phyloP scores from a whole-genome alignment of 2,797 vertebrate species.

The Anniella stebbinsi region DNA sequence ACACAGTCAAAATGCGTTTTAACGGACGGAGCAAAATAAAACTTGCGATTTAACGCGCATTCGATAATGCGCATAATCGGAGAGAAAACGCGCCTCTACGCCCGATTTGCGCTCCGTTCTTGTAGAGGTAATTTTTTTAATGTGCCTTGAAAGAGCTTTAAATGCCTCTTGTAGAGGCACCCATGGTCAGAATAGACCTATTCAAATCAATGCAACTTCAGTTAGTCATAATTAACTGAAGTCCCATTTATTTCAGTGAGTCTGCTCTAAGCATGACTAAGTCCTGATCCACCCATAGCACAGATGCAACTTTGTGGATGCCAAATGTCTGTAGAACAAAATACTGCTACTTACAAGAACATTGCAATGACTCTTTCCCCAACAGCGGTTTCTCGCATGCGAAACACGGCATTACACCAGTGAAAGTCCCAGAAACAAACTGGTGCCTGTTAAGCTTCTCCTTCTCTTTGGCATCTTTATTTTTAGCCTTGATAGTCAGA shows the following conservation, averaged over 20 bases:
- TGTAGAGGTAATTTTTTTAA: too few relatives aligned
- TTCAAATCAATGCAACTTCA: neutral
- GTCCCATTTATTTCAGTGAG: neutral
- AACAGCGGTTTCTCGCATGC: slow-evolving; percentile 89
- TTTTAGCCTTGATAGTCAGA: slow-evolving; percentile 85
- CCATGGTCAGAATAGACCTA: neutral
- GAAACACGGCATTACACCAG: slow-evolving; percentile 86
- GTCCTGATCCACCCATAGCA: neutral
- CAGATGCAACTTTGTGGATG: neutral
- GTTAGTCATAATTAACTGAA: neutral
- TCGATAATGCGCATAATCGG: too few relatives aligned
- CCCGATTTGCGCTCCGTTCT: too few relatives aligned
- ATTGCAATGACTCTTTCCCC: slow-evolving; percentile 92
- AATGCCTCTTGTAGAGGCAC: too few relatives aligned
- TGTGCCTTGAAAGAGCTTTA: too few relatives aligned
- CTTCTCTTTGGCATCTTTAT: slow-evolving; percentile 90
- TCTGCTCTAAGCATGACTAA: neutral
- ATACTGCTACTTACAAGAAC: slow-evolving; percentile 85
- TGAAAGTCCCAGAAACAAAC: slow-evolving; percentile 86
- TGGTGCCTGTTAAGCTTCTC: slow-evolving; percentile 87
- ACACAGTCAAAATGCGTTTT: too few relatives aligned
- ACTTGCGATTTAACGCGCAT: too few relatives aligned
- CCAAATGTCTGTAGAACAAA: neutral
- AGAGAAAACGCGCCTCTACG: too few relatives aligned
- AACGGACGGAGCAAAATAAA: too few relatives aligned